phyloP scores from a whole-genome alignment of 2,888 invertebrate genomes.

The Muschampia plurimacula region DNA sequence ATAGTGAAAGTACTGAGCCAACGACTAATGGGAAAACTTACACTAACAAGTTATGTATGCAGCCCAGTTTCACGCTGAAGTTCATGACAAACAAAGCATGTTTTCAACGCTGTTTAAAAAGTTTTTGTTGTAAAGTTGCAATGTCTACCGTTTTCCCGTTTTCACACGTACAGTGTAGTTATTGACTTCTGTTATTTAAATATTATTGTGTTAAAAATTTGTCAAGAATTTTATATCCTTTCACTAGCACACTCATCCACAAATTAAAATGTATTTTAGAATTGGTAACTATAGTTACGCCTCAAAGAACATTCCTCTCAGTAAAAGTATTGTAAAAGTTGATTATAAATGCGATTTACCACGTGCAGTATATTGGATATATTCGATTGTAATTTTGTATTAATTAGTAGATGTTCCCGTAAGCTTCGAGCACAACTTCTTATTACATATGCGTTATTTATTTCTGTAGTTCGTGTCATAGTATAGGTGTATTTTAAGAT shows the following conservation, averaged over 20 bases:
- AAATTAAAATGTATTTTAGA: neutral
- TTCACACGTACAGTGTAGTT: neutral
- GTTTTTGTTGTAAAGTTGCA: slow-evolving; percentile 33
- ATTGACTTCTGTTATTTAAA: neutral
- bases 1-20: slow-evolving; percentile 4
- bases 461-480: slow-evolving; percentile 63
- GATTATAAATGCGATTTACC: slow-evolving; percentile 3
- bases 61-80: slow-evolving; percentile 27
- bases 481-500: slow-evolving; percentile 64
- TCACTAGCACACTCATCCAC: neutral
- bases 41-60: slow-evolving; percentile 32
- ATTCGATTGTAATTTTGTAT: slow-evolving; percentile 34
- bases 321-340: slow-evolving; percentile 15
- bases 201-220: neutral
- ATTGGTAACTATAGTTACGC: neutral
- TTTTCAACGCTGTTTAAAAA: slow-evolving; percentile 19
- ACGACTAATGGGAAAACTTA: slow-evolving; percentile 29
- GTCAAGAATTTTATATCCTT: neutral
- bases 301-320: slow-evolving; percentile 20
- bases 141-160: slow-evolving; percentile 22
- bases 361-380: slow-evolving; percentile 15
- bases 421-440: slow-evolving; percentile 63
- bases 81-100: slow-evolving; percentile 22
- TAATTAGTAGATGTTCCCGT: slow-evolving; percentile 28
- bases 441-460: slow-evolving; percentile 55